These are phyloP conservation scores for Epinephelus malabaricus DNA, from an alignment of 2,797 vertebrate genomes.

Conservation along the genomic window DNA sequence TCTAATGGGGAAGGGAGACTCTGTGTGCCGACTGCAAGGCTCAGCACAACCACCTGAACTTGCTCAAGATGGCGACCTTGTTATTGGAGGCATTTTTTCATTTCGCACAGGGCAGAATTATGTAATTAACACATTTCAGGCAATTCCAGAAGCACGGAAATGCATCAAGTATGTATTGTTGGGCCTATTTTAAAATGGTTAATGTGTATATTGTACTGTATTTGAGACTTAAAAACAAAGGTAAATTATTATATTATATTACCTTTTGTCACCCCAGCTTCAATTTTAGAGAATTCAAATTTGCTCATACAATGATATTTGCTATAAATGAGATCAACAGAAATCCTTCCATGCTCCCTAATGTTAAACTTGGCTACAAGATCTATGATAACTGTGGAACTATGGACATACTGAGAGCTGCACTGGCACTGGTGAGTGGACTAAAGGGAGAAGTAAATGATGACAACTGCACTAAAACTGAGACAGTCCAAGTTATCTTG, in stretches of 20 bases:
- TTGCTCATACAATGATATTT: conserved; percentile 86
- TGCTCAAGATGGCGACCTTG: conserved; percentile 79
- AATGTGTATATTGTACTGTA: conserved; percentile 5
- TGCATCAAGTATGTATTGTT: conserved; percentile 82
- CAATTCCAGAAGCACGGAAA: conserved; percentile 73
- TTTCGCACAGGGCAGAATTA: conserved; percentile 82
- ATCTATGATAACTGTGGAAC: conserved; percentile 85
- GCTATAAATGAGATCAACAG: conserved; percentile 86
- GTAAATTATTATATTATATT: not conserved
- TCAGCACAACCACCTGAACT: conserved; percentile 76
- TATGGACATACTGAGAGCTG: conserved; percentile 84
- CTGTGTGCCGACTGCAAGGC: conserved; percentile 70
- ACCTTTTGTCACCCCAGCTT: conserved; percentile 72
- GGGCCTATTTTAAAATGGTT: not conserved
- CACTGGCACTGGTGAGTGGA: conserved; percentile 80
- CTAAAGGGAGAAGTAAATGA: conserved; percentile 48
- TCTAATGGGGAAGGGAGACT: conserved; percentile 55
- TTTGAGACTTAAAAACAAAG: not conserved
- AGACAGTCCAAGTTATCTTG: conserved; percentile 81
- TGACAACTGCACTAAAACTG: conserved; percentile 70
- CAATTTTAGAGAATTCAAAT: conserved; percentile 87
- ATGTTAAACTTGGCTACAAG: conserved; percentile 83
- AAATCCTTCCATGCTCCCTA: conserved; percentile 73
- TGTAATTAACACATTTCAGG: conserved; percentile 75
- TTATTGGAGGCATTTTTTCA: conserved; percentile 88